Base-by-base conservation (phyloP, 2,113 vertebrate species). In the Sardina pilchardus region DNA sequence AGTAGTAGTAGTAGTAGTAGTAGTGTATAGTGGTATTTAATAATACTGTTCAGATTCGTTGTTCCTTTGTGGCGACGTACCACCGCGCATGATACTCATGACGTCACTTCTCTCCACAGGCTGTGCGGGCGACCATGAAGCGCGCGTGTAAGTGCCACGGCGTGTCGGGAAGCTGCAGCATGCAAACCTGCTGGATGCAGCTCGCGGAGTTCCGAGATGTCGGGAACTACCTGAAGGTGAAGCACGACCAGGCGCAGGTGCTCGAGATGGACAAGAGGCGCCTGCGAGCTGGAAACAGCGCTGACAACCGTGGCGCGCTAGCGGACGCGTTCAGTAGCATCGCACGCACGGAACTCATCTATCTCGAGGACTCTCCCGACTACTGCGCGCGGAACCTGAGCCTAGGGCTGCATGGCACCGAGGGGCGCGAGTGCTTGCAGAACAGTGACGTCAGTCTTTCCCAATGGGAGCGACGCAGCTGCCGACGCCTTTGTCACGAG, bases 161-260 rank as follows among this genome's bases (percentile, higher is more conserved):
- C 0, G 97, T 99, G 85, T 99, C 98, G 0, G 98, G 98, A 84
- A 99, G 98, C 93, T 99, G 98, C 93, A 99, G 96, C 91, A 93
- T 99, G 87, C 97, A 99, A 90, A 99, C 97, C 0, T 99, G 98
- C 87, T 99, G 98, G 98, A 95, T 98, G 91, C 98, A 99, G 90
- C 95, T 99, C 0, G 95, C 97, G 0, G 97, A 97, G 30, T 98
- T 99, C 86, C 94, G 97, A 0, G 97, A 98, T 50, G 93, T 98
- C 1, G 98, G 98, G 0, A 96, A 95, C 91, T 97, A 97, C 88
- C 93, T 99, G 87, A 99, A 97, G 91, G 90, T 95, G 47, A 99
- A 99, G 86, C 95, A 99, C 0, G 93, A 96, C 59, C 95, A 90
- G 7, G 97, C 98, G 0, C 95, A 96, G 89, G 99, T 98, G 88